Evolutionary conservation across 2,113 vertebrate genomes (phyloP).

Genomic region (Dermatemys mawii): DNA sequence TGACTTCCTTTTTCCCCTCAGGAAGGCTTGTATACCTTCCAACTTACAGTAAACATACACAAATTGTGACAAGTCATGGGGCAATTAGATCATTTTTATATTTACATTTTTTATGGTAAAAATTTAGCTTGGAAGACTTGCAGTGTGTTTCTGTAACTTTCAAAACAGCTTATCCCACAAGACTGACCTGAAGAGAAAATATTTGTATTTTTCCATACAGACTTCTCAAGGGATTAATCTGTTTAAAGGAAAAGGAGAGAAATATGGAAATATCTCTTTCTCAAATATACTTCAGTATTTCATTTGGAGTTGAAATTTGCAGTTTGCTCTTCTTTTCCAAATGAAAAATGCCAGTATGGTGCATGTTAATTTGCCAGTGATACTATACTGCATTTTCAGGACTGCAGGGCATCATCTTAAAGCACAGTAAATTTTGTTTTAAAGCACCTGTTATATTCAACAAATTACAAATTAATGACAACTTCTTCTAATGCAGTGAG

Average conservation of each 20-base stretch:
- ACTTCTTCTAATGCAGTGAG: background rate
- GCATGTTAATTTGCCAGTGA: background rate
- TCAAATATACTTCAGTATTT: background rate
- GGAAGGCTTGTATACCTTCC: slow-evolving; percentile 23
- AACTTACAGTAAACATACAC: slow-evolving; percentile 33
- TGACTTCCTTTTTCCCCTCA: slow-evolving; percentile 30
- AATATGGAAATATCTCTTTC: background rate
- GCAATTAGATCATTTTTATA: slow-evolving; percentile 4
- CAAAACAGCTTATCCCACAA: background rate
- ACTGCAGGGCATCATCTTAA: background rate
- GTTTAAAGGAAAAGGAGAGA: background rate
- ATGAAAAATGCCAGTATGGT: background rate
- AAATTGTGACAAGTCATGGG: slow-evolving; percentile 39
- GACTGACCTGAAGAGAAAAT: background rate
- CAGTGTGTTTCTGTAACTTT: background rate
- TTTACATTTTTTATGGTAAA: slow-evolving; percentile 8
- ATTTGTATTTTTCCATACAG: background rate
- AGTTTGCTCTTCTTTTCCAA: background rate
- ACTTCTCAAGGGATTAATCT: slow-evolving; percentile 1
- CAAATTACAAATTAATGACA: background rate
- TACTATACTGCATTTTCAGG: background rate
- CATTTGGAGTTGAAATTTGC: background rate
- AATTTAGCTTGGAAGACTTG: slow-evolving; percentile 31
- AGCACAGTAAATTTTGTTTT: background rate
- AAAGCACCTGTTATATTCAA: background rate